These are phyloP conservation scores for Lycopodina hypogea DNA, from an alignment of 37 sponge, comb jelly and placozoan species.

Conservation along the genomic window DNA sequence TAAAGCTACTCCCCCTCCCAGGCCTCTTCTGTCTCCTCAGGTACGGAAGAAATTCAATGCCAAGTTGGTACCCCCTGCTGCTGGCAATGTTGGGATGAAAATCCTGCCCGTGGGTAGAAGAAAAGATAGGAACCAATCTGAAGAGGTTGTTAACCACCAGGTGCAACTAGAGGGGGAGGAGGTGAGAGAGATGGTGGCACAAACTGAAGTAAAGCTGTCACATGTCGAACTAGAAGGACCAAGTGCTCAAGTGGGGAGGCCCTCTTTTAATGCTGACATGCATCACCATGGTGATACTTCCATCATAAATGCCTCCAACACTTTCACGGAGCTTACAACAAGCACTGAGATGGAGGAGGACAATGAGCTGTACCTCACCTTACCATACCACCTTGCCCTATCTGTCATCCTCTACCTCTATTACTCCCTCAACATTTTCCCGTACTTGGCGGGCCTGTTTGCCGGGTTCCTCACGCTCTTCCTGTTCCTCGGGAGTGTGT, in stretches of 20 bases:
- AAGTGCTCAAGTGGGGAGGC: no score
- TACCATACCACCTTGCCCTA: slow-evolving; percentile 13
- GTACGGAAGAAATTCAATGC: background rate
- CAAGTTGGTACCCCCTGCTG: background rate
- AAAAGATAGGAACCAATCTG: background rate
- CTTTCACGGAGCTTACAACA: background rate
- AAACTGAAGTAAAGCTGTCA: background rate
- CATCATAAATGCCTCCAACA: no score
- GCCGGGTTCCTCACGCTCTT: slow-evolving; percentile 58
- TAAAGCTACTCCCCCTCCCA: slow-evolving; percentile 20
- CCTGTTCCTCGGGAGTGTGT: slow-evolving; percentile 35
- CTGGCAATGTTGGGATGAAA: background rate
- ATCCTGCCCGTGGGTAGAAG: background rate
- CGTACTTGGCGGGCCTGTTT: slow-evolving; percentile 67
- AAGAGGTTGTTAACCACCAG: background rate
- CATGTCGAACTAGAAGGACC: background rate
- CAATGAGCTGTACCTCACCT: background rate
- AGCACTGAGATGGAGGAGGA: background rate
- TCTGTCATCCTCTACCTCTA: slow-evolving; percentile 51
- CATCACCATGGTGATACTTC: no score
- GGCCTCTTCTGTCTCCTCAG: slow-evolving; percentile 14
- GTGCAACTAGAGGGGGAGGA: background rate
- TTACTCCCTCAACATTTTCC: slow-evolving; percentile 51
- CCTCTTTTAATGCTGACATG: no score
- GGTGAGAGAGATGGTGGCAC: background rate